Evolutionary conservation across 2,113 vertebrate species (phyloP), one percentile per base, ranked within the genome.

Genomic region (Calidris pugnax): DNA sequence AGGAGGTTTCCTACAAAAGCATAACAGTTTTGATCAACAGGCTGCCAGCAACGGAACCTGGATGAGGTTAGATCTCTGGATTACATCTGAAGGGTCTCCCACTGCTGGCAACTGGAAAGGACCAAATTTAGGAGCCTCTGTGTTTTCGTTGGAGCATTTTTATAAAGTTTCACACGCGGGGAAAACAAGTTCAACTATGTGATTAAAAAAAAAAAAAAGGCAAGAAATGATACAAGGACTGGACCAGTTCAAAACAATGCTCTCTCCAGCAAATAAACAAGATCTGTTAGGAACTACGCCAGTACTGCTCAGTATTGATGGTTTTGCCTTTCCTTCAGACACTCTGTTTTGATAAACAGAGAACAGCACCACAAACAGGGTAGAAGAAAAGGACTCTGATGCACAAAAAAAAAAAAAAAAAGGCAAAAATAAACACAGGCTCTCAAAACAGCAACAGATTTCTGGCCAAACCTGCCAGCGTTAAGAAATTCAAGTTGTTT

Each of bases 301-400:
- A 93, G 75, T 60, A 73, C 69, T 57, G 64, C 74, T 68, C 48
- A 78, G 76, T 74, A 93, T 73, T 87, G 59, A 93, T 87, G 71
- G 32, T 94, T 95, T 87, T 96, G 74, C 55, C 32, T 89, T 87
- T 94, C 57, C 84, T 95, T 87, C 74, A 91, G 45, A 32, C 33
- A 92, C 50, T 32, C 69, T 76, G 69, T 93, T 96, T 95, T 95
- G 75, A 91, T 85, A 91, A 93, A 72, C 74, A 94, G 53, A 64
- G 81, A 95, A 89, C 6, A 83, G 67, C 48, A 89, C 22, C 71
- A 89, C 51, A 83, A 90, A 87, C 55, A 56, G 27, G 78, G 45
- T 19, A 75, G 45, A 87, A 91, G 50, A 87, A 91, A 95, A 89
- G n/a, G 32, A 76, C 50, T 76, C 27, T 53, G 37, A 73, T 82